phyloP scores from a whole-genome alignment of 1,140 invertebrate species.

The Belonocnema kinseyi region DNA sequence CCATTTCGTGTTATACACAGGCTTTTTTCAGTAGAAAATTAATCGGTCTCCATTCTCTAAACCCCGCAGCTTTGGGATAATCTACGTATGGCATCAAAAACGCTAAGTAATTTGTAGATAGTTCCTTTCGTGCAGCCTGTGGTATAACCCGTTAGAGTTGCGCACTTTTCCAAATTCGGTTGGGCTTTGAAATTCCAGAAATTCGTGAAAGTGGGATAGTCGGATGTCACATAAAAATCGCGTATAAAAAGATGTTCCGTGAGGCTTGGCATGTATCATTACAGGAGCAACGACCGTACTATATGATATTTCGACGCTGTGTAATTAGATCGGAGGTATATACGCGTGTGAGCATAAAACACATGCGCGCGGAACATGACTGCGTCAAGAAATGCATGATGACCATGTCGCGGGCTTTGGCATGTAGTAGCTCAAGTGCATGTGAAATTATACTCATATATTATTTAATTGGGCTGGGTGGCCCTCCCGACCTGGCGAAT shows the following conservation, averaged over 20 bases:
- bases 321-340: conserved; percentile 29
- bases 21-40: too few species aligned
- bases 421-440: background rate
- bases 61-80: too few species aligned
- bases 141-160: too few species aligned
- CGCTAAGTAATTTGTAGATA: too few species aligned
- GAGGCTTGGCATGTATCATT: conserved; percentile 22
- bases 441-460: background rate
- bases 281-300: conserved; percentile 3
- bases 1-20: too few species aligned
- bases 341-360: conserved; percentile 19
- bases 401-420: background rate
- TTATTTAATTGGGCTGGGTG: background rate
- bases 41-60: too few species aligned
- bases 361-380: background rate
- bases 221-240: background rate
- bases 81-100: too few species aligned
- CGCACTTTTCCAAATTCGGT: too few species aligned
- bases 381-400: conserved; percentile 3
- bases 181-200: background rate
- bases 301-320: background rate
- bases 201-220: background rate
- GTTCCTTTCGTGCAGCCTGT: too few species aligned
- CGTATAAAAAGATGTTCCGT: background rate
- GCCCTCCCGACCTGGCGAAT: too few species aligned